Conservation (phyloP, 2,888 invertebrate species). For the Spisula solida region DNA sequence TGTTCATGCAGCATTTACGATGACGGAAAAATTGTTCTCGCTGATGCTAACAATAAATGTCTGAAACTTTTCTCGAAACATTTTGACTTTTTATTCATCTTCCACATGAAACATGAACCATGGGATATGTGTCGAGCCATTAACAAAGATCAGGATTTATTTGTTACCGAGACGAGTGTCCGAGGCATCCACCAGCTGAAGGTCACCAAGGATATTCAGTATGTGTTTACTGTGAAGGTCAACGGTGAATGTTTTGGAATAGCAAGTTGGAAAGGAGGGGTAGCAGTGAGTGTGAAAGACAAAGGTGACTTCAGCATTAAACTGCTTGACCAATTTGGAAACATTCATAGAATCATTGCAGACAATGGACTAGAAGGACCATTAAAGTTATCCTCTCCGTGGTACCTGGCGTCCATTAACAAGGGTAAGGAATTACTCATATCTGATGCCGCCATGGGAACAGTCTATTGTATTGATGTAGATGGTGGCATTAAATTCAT, state of each 20-base stretch:
- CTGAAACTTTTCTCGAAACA: slow-evolving; percentile 63
- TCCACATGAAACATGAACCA: slow-evolving; percentile 61
- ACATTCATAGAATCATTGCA: slow-evolving; percentile 47
- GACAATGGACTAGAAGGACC: slow-evolving; percentile 30
- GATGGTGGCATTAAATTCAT: slow-evolving; percentile 59
- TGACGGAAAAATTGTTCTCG: slow-evolving; percentile 55
- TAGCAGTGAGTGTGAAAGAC: slow-evolving; percentile 60
- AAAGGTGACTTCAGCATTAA: slow-evolving; percentile 46
- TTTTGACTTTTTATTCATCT: slow-evolving; percentile 50
- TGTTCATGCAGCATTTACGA: slow-evolving; percentile 49
- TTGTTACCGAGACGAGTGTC: slow-evolving; percentile 57
- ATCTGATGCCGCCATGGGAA: slow-evolving; percentile 57
- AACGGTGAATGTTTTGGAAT: slow-evolving; percentile 65
- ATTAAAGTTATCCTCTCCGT: slow-evolving; percentile 56
- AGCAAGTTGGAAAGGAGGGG: slow-evolving; percentile 55
- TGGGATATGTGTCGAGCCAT: slow-evolving; percentile 63
- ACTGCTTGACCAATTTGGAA: slow-evolving; percentile 63
- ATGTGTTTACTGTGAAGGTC: slow-evolving; percentile 61
- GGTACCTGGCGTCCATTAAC: slow-evolving; percentile 59
- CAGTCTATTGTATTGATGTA: slow-evolving; percentile 52
- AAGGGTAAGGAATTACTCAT: slow-evolving; percentile 50
- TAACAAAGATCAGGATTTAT: slow-evolving; percentile 53
- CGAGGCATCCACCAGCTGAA: slow-evolving; percentile 60
- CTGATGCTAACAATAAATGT: slow-evolving; percentile 64
- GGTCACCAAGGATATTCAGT: slow-evolving; percentile 54